These are phyloP conservation scores for Thalassarche chlororhynchos DNA, from an alignment of 2,113 vertebrate genomes.

Conservation along the genomic window DNA sequence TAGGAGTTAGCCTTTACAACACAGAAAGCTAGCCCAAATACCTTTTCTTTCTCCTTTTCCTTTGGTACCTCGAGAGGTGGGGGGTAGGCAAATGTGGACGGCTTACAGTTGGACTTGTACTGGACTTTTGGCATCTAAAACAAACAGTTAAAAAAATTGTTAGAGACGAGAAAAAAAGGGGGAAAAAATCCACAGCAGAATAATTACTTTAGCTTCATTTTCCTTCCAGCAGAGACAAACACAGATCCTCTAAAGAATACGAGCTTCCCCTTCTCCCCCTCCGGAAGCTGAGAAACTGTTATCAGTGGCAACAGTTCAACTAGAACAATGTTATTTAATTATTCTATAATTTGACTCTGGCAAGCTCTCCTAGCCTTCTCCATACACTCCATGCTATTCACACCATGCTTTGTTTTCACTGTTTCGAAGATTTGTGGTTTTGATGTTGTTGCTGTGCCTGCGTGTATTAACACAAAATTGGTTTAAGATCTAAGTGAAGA, in stretches of 20 bases:
- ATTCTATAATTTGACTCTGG: slow-evolving; percentile 50
- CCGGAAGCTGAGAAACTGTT: slow-evolving; percentile 52
- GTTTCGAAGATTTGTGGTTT: slow-evolving; percentile 4
- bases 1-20: background rate
- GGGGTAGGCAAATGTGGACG: slow-evolving; percentile 97
- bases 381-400: background rate
- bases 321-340: slow-evolving; percentile 68
- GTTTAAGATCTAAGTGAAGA: slow-evolving; percentile 17
- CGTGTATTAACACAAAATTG: background rate
- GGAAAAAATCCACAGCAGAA: background rate
- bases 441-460: slow-evolving; percentile 16
- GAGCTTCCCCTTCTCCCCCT: slow-evolving; percentile 36
- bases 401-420: slow-evolving; percentile 32
- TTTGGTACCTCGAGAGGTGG: slow-evolving; percentile 97
- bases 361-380: slow-evolving; percentile 10
- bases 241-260: slow-evolving; percentile 29
- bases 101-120: slow-evolving; percentile 98
- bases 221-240: slow-evolving; percentile 45
- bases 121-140: slow-evolving; percentile 98
- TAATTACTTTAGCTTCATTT: slow-evolving; percentile 48
- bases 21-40: slow-evolving; percentile 52
- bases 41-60: slow-evolving; percentile 99
- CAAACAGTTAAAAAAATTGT: background rate
- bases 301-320: slow-evolving; percentile 51
- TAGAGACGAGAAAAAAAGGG: background rate